Base-by-base conservation (phyloP, 2,797 vertebrate species). In the Cryptoblepharus egeriae region DNA sequence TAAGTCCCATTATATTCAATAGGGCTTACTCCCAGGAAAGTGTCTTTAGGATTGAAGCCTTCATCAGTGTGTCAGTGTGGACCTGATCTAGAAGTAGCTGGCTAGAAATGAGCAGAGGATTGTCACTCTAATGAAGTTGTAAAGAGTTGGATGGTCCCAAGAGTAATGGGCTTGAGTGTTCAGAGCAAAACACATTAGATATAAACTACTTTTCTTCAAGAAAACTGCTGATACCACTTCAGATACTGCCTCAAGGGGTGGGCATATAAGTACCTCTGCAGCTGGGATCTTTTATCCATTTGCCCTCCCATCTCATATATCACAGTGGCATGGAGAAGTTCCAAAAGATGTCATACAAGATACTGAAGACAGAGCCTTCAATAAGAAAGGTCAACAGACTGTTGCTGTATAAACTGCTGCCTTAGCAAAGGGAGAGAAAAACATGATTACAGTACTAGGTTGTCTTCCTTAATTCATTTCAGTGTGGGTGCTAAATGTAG, bases 71-170 rank as follows among this genome's bases (percentile, higher is more conserved):
- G 26, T 63, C 3, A 78, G 12, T 79, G 0, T 0, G 49, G 1
- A 65, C 11, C 22, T 84, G 18, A 28, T 79, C 37, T 83, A 20
- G 13, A 82, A 3, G 3, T 15, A 4, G 16, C 5, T 55, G 32
- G n/a, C 35, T 70, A 1, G 1, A 37, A 85, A 11, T 49, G 35
- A 37, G 64, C 20, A 77, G 26, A 77, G 16, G 35, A 69, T 1
- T 74, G 18, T 60, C 67, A 70, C 16, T 11, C 20, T 77, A 65
- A 76, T 45, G n/a, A 65, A 0, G 30, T 37, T 39, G 1, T 77
- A 80, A 26, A 87, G 8, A 78, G 3, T 52, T 49, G 58, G 57
- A 49, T n/a, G n/a, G 15, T 73, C 69, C 79, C 78, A 49, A n/a
- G 72, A 39, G 60, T 73, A 65, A 73, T 30, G 3, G 9, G 15